phyloP scores from a whole-genome alignment of 2,888 invertebrate species.

The Tiliacea aurago region DNA sequence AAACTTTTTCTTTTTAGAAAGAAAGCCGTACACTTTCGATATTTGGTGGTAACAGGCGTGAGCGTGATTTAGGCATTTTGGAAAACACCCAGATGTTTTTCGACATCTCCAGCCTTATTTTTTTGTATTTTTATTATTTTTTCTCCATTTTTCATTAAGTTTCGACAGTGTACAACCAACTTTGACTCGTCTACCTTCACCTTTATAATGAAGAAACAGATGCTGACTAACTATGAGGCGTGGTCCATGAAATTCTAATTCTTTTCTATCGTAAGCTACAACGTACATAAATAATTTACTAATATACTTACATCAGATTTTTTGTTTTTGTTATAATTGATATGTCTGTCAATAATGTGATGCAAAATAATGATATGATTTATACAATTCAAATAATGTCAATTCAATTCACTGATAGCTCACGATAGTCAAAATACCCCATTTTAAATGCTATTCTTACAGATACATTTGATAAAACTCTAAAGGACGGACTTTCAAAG shows the following conservation, averaged over 20 bases:
- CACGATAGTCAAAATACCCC: conserved; percentile 46
- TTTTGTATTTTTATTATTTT: conserved; percentile 15
- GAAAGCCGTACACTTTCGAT: conserved; percentile 53
- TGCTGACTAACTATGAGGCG: conserved; percentile 57
- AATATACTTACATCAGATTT: conserved; percentile 27
- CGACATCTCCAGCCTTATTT: conserved; percentile 4
- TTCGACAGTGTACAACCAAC: conserved; percentile 50
- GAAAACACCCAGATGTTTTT: conserved; percentile 23
- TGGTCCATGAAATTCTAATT: conserved; percentile 44
- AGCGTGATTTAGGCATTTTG: conserved; percentile 26
- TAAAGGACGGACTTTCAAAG: conserved; percentile 53
- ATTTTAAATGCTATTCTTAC: conserved; percentile 58
- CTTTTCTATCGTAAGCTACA: conserved; percentile 47
- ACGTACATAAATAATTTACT: conserved; percentile 42
- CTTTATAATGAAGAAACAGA: conserved; percentile 52
- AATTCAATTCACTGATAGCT: conserved; percentile 41
- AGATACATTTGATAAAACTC: conserved; percentile 49
- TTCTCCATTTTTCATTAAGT: conserved; percentile 11
- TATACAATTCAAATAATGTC: conserved; percentile 22
- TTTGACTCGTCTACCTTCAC: conserved; percentile 59
- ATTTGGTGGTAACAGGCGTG: conserved; percentile 50
- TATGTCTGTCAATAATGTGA: conserved; percentile 37
- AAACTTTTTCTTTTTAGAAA: conserved; percentile 42
- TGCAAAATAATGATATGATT: conserved; percentile 25
- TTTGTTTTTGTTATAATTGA: conserved; percentile 20